Percentiles rank a stretch among this genome's conserved stretches.
phyloP scores from a whole-genome alignment of 2,888 invertebrate genomes.

The Aporophyla nigra region DNA sequence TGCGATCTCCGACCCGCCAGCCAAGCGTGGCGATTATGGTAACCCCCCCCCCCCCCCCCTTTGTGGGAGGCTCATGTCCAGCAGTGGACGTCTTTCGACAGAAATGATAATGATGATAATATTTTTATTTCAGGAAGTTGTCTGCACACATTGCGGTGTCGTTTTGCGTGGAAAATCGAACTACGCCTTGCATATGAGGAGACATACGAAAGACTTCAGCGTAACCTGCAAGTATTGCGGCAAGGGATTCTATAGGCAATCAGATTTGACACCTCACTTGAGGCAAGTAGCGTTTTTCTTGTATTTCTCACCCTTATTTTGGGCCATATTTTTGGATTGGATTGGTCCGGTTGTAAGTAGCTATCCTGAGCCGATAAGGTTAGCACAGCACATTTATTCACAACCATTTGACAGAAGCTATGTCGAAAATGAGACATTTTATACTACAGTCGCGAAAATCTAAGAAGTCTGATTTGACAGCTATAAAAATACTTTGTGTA shows the following conservation, averaged over 20 bases:
- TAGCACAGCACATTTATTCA: neutral
- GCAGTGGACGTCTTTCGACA: too few species aligned
- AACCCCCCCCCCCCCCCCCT: too few species aligned
- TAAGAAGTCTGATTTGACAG: too few species aligned
- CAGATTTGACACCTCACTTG: conserved; percentile 78
- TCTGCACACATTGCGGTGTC: conserved; percentile 83
- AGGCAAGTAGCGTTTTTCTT: conserved; percentile 70
- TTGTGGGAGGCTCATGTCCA: too few species aligned
- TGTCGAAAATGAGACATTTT: neutral
- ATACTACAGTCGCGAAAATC: neutral
- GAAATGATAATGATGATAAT: too few species aligned
- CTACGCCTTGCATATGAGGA: conserved; percentile 77
- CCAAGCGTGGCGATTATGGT: too few species aligned
- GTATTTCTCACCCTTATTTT: neutral
- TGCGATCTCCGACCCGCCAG: too few species aligned
- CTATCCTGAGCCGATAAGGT: too few species aligned
- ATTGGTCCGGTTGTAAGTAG: neutral
- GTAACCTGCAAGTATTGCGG: conserved; percentile 77
- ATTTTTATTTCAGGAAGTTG: conserved; percentile 55
- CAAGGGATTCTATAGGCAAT: conserved; percentile 79
- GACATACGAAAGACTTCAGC: conserved; percentile 79
- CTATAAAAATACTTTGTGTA: too few species aligned
- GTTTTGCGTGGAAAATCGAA: conserved; percentile 72
- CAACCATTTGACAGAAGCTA: neutral
- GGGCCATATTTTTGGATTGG: neutral